phyloP scores from a whole-genome alignment of 2,888 invertebrate genomes.

The Exocentrus adspersus region DNA sequence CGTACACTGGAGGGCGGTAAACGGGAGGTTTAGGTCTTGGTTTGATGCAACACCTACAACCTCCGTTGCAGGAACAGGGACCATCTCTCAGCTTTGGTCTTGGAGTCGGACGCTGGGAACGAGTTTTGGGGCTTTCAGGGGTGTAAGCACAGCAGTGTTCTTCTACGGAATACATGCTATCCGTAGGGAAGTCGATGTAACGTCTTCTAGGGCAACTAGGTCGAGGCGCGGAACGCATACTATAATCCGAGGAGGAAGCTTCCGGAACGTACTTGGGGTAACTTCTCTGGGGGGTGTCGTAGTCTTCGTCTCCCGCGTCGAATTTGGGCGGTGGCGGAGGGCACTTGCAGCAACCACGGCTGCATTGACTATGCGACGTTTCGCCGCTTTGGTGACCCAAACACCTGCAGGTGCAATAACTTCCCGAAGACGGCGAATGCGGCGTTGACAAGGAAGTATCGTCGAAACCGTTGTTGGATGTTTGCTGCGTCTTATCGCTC shows the following conservation, averaged over 20 bases:
- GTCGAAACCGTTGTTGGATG: slow-evolving; percentile 36
- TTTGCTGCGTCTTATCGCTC: slow-evolving; percentile 40
- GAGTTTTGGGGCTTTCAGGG: neutral
- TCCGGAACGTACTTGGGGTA: neutral
- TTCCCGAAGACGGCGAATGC: neutral
- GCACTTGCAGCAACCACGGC: slow-evolving; percentile 26
- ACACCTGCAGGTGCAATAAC: neutral
- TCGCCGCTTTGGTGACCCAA: neutral
- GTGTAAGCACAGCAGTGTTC: neutral
- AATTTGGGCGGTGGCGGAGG: slow-evolving; percentile 9
- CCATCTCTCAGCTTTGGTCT: neutral
- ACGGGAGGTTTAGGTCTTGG: neutral
- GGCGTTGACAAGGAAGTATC: neutral
- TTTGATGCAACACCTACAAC: slow-evolving; percentile 21
- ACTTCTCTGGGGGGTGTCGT: neutral
- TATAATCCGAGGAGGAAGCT: slow-evolving; percentile 17
- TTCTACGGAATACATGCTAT: neutral
- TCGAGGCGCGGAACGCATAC: neutral
- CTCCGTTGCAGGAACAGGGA: slow-evolving; percentile 10
- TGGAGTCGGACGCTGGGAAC: neutral
- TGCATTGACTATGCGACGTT: neutral
- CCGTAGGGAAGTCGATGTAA: slow-evolving; percentile 7
- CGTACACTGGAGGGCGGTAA: slow-evolving; percentile 13
- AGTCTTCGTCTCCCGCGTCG: neutral
- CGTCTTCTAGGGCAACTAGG: neutral